Base-by-base conservation (phyloP, 2,888 invertebrate genomes). In the Petrophora chlorosata region DNA sequence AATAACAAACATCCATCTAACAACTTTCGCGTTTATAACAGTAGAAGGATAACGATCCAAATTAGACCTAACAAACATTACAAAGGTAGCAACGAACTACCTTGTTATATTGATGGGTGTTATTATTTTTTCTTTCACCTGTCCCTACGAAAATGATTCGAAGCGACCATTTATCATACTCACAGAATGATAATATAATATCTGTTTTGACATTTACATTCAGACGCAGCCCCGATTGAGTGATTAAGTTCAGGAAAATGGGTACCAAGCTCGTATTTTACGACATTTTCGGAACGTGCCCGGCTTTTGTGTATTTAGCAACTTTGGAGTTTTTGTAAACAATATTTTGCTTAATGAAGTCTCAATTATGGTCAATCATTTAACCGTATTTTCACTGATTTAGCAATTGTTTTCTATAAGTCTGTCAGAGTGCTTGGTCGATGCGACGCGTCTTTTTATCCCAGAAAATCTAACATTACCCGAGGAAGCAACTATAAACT, bases 121-220 rank as follows among this genome's bases (percentile, higher is more conserved):
- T 26, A 15, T 32, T 36, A 22, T 38, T 46, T 46, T n/a, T 47
- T 41, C 40, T 30, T 47, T 35, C 40, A 46, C 40, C 46, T 46
- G 39, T 41, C n/a, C 32, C 22, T 38, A 40, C 22, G 26, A 30
- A 49, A 55, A 52, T 45, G 38, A 53, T 39, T 44, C 22, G 46
- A 43, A 26, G 17, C 34, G 34, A 16, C 46, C 47, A 56, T 56
- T 56, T 48, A 55, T 61, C 59, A 55, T 53, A 28, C 46, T 53
- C 53, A 48, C 41, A 13, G 25, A 48, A 56, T 53, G 30, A 50
- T 56, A 50, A 46, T 51, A 56, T 52, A 44, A 36, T 49, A 56
- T 56, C 50, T 54, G 54, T 53, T 59, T 52, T 54, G 59, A 56
- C 51, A 42, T 49, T 47, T 46, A 41, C 39, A 48, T 50, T 42